Evolutionary conservation across 1,140 invertebrate genomes (phyloP).

Genomic region (Andricus grossulariae): DNA sequence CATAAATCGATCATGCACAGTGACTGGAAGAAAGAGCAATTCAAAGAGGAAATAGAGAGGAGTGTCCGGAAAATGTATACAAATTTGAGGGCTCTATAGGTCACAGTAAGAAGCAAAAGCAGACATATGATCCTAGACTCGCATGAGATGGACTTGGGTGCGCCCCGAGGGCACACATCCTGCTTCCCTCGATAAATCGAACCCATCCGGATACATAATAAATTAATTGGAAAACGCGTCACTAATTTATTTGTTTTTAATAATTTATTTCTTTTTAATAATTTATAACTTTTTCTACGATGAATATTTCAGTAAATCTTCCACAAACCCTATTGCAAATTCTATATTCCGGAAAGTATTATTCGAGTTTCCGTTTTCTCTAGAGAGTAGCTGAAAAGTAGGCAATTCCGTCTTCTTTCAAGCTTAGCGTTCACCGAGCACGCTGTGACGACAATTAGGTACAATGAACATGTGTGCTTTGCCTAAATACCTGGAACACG

Average conservation of each 20-base stretch:
- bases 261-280: background rate
- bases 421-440: background rate
- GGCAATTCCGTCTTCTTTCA: background rate
- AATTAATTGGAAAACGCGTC: conserved; percentile 61
- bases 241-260: conserved; percentile 12
- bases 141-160: conserved; percentile 61
- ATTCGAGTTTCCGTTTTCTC: background rate
- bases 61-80: conserved; percentile 1
- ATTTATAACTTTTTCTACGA: background rate
- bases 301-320: background rate
- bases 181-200: conserved; percentile 62
- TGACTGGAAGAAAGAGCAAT: background rate
- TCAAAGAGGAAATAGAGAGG: background rate
- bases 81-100: background rate
- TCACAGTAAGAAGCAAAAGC: background rate
- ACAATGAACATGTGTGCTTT: conserved; percentile 31
- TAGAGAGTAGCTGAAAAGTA: background rate
- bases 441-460: conserved; percentile 42
- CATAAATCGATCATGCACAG: background rate
- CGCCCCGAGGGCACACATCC: conserved; percentile 58
- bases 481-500: conserved; percentile 45
- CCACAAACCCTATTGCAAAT: background rate
- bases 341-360: background rate
- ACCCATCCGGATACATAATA: conserved; percentile 60
- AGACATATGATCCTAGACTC: conserved; percentile 38